A percentile compares a stretch with the other conserved stretches of the same genome.
Conservation (phyloP, 2,797 vertebrate genomes). For the Apodemus agrarius region DNA sequence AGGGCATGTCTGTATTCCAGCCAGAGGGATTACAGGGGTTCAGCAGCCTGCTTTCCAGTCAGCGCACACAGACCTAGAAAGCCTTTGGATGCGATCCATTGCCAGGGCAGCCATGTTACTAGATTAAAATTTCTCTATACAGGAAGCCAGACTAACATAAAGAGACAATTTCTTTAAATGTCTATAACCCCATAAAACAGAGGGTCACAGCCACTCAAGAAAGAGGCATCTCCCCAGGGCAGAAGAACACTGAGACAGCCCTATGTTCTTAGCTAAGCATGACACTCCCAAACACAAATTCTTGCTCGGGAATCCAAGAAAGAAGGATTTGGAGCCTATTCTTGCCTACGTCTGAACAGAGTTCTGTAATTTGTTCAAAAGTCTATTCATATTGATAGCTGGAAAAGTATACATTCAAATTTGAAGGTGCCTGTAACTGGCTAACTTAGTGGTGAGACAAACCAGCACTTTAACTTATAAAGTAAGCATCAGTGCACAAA, state of each 20-base stretch:
- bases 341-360: background rate
- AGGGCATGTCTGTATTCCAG: background rate
- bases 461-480: background rate
- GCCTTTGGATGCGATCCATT: too few species aligned
- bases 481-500: background rate
- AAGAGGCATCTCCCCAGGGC: background rate
- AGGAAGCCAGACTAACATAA: background rate
- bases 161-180: background rate
- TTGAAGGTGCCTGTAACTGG: background rate
- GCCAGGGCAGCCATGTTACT: too few species aligned
- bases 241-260: background rate
- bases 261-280: background rate
- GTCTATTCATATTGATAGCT: slow-evolving; percentile 2
- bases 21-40: background rate
- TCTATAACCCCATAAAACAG: background rate
- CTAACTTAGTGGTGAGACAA: background rate
- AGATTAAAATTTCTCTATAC: too few species aligned
- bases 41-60: too few species aligned
- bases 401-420: background rate
- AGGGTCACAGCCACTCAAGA: background rate
- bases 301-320: background rate
- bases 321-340: background rate
- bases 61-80: too few species aligned
- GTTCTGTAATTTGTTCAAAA: slow-evolving; percentile 17
- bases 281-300: background rate